These are phyloP conservation scores for Lampris incognitus DNA, from an alignment of 2,113 vertebrate species.

Conservation along the genomic window DNA sequence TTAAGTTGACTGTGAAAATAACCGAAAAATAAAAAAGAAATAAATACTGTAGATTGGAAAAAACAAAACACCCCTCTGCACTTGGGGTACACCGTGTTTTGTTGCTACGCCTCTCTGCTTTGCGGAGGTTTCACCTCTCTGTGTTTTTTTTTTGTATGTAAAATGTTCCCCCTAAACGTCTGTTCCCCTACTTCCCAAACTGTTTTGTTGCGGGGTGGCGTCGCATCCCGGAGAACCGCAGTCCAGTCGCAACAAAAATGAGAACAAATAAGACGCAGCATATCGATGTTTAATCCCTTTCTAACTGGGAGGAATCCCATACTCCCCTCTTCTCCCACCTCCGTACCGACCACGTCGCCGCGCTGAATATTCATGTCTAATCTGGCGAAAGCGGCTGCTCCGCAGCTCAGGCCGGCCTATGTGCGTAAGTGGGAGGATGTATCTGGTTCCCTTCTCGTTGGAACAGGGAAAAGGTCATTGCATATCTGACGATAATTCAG, in stretches of 20 bases:
- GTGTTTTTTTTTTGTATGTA: too few relatives aligned
- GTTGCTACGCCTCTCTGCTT: background rate
- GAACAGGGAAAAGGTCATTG: constrained; percentile 61
- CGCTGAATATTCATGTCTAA: constrained; percentile 33
- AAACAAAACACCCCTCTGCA: background rate
- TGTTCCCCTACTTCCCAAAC: background rate
- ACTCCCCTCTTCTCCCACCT: background rate
- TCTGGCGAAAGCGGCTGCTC: constrained; percentile 29
- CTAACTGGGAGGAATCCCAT: background rate
- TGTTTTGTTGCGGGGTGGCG: background rate
- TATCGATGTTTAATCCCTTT: background rate
- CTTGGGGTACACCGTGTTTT: background rate
- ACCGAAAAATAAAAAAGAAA: background rate
- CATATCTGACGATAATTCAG: constrained; percentile 63
- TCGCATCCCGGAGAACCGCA: background rate
- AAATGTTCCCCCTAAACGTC: background rate
- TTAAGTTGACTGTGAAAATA: constrained; percentile 18
- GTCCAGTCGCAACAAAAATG: background rate
- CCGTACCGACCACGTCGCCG: too few relatives aligned
- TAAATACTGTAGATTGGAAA: background rate
- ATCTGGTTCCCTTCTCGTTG: constrained; percentile 49
- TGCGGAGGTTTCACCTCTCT: too few relatives aligned
- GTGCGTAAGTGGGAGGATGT: constrained; percentile 38
- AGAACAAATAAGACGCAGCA: background rate
- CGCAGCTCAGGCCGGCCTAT: constrained; percentile 33